Evolutionary conservation across 2,113 vertebrate genomes (phyloP), one percentile per base, ranked within the genome.

Genomic region (Charina bottae): DNA sequence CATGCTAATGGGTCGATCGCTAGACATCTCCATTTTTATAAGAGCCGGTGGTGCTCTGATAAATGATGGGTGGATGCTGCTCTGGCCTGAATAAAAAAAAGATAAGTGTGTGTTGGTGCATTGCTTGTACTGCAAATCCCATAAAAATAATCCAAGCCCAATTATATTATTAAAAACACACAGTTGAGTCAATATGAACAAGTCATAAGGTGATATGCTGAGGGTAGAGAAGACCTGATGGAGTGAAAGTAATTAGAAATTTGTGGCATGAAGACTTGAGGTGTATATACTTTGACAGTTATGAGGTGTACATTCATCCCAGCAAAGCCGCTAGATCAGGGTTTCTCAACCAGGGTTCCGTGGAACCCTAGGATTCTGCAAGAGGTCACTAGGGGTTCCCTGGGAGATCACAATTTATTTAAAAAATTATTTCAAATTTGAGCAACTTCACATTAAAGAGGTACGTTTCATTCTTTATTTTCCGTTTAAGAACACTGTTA

Each of bases 21-120:
- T 96, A 72, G 99, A 98, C 97, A 99, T 98, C 96, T 99, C 99
- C 91, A 99, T 97, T 93, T 98, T 99, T 53, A 99, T 98, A 49
- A 98, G 97, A 93, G 98, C 97, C 0, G 99, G 97, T 0, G 98
- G 98, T 2, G 98, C 95, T 95, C 98, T 97, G 94, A 98, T 97
- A 92, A 98, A 97, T 0, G 97, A 96, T 3, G 97, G 68, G 6
- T 98, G 94, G 91, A 99, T 94, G 11, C 96, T 97, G 94, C 95
- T 97, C 0, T 98, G 97, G 97, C 97, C 99, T 99, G 93, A n/a
- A 89, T 49, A 83, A 94, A 37, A 93, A 83, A n/a, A 84, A 93
- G 13, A 42, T 21, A 89, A 21, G 33, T 3, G 19, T 8, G 1
- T 87, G 28, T 56, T 21, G 33, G 59, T 89, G 33, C 12, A 11